phyloP scores from a whole-genome alignment of 2,113 vertebrate species.

The Sebastes fasciatus region DNA sequence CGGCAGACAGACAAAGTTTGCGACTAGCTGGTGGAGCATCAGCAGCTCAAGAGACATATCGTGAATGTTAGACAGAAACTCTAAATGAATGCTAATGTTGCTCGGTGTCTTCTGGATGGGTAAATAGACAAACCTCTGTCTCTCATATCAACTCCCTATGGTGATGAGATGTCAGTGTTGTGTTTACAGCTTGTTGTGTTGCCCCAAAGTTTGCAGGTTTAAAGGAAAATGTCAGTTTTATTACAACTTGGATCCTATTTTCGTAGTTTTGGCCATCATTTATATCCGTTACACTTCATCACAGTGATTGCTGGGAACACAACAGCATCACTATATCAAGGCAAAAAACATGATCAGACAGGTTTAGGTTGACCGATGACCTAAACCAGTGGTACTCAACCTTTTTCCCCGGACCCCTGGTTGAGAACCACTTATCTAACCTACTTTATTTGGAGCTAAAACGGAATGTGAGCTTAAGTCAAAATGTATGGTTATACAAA shows the following conservation, averaged over 20 bases:
- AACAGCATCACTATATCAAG: background rate
- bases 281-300: too few species aligned
- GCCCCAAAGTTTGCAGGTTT: background rate
- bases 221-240: background rate
- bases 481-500: background rate
- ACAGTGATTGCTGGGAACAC: background rate
- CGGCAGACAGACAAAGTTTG: too few species aligned
- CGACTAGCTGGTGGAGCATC: too few species aligned
- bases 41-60: too few species aligned
- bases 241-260: background rate
- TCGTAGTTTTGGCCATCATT: background rate
- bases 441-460: background rate
- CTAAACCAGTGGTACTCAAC: too few species aligned
- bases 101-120: too few species aligned
- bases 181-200: background rate
- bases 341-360: background rate
- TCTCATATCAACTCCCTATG: background rate
- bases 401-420: too few species aligned
- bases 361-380: too few species aligned
- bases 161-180: background rate
- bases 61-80: too few species aligned
- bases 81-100: too few species aligned
- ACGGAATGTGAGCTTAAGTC: background rate
- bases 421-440: too few species aligned
- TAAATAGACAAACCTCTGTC: too few species aligned